Evolutionary conservation across 2,113 vertebrate species (phyloP).

Genomic region (Thermophis baileyi): DNA sequence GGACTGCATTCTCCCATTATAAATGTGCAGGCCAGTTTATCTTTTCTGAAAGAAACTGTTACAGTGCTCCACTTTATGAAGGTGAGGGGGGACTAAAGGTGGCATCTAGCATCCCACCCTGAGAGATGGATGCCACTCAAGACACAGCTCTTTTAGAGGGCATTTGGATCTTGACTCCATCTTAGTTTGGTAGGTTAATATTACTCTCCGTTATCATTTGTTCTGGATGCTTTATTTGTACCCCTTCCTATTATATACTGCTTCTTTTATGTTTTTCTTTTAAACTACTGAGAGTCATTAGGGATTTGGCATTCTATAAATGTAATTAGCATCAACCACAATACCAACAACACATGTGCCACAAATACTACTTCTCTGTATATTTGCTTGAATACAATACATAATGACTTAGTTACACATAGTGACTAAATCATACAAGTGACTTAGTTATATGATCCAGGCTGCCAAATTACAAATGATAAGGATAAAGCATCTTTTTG

Average conservation of each 20-base stretch:
- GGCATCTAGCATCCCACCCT: background rate
- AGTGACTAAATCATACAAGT: background rate
- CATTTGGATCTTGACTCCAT: background rate
- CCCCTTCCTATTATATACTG: background rate
- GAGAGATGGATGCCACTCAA: background rate
- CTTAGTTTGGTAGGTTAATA: background rate
- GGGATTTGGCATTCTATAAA: background rate
- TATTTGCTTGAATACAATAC: background rate
- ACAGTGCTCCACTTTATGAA: background rate
- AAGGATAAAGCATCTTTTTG: background rate
- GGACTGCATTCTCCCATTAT: background rate
- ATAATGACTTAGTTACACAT: background rate
- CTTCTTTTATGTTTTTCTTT: background rate
- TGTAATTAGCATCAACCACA: background rate
- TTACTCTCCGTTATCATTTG: background rate
- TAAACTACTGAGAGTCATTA: background rate
- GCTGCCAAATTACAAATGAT: background rate
- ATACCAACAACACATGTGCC: background rate
- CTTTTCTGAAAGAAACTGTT: background rate
- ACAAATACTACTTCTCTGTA: background rate
- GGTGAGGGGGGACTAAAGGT: background rate
- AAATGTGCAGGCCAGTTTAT: background rate
- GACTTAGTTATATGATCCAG: background rate
- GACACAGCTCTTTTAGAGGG: background rate
- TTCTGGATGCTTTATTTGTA: background rate